These are phyloP conservation scores for Amblyjoppa fuscipennis DNA, from an alignment of 2,888 invertebrate species.

Conservation along the genomic window DNA sequence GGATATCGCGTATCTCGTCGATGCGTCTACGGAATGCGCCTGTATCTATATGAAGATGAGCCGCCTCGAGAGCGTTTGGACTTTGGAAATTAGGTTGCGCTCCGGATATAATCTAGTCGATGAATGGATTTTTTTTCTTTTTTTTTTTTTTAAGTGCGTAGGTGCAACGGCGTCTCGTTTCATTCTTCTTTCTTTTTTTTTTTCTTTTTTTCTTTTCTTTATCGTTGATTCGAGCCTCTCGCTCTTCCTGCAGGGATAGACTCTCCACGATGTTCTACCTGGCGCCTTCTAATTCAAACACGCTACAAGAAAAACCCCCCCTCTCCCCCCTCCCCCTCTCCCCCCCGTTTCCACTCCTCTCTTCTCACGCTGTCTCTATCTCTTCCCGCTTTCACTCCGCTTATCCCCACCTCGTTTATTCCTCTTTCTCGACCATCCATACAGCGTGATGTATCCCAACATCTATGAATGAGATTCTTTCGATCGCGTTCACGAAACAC, in stretches of 20 bases:
- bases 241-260: constrained; percentile 8
- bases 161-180: constrained; percentile 46
- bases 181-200: constrained; percentile 20
- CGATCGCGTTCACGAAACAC: constrained; percentile 70
- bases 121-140: constrained; percentile 52
- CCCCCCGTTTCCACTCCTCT: constrained; percentile 33
- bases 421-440: constrained; percentile 66
- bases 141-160: constrained; percentile 60
- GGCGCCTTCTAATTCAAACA: constrained; percentile 78
- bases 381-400: constrained; percentile 60
- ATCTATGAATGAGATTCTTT: constrained; percentile 82
- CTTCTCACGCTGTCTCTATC: constrained; percentile 62
- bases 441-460: constrained; percentile 70
- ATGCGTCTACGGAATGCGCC: constrained; percentile 55
- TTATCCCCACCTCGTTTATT: constrained; percentile 47
- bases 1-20: constrained; percentile 38
- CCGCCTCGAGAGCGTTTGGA: constrained; percentile 31
- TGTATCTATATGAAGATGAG: constrained; percentile 38
- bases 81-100: constrained; percentile 61
- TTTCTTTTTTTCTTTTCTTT: constrained; percentile 25
- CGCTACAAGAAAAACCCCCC: constrained; percentile 45
- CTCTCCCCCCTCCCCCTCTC: not conserved
- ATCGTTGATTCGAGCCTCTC: constrained; percentile 49
- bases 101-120: constrained; percentile 60
- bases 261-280: constrained; percentile 78